Evolutionary conservation across 1,140 invertebrate genomes (phyloP).

Genomic region (Epicauta chinensis): DNA sequence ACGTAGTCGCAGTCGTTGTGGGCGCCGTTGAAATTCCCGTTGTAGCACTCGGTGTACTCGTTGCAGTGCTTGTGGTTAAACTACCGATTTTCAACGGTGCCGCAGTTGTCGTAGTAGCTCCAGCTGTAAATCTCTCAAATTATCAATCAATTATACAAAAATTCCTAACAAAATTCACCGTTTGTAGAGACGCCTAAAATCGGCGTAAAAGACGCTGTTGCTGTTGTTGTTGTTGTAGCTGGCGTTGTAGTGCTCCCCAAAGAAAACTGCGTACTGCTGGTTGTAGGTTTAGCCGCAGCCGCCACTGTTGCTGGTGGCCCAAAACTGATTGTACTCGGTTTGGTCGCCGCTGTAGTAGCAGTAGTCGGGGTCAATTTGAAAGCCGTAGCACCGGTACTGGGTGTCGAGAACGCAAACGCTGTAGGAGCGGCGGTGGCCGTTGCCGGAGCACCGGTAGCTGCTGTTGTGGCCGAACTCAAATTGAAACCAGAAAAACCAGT

Average conservation of each 20-base stretch:
- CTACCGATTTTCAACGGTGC: conserved; percentile 18
- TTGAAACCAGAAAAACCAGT: conserved; percentile 20
- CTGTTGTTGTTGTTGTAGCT: conserved; percentile 27
- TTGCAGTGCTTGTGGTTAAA: conserved; percentile 3
- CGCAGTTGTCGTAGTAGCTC: conserved; percentile 26
- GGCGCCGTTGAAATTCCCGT: conserved; percentile 9
- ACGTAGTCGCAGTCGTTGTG: conserved; percentile 24
- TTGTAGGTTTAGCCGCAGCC: too few relatives aligned
- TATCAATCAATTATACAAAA: conserved; percentile 20
- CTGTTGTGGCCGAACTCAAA: conserved; percentile 36
- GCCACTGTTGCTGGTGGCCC: too few relatives aligned
- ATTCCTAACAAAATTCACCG: conserved; percentile 19
- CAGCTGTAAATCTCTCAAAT: conserved; percentile 10
- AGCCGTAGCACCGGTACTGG: conserved; percentile 8
- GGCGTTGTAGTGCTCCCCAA: conserved; percentile 18
- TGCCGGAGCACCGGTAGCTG: conserved; percentile 20
- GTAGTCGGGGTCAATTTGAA: conserved; percentile 34
- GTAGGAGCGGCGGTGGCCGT: neutral
- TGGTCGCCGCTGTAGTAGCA: conserved; percentile 20
- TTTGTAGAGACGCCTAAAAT: conserved; percentile 29
- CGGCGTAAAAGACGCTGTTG: conserved; percentile 25
- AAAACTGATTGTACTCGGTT: conserved; percentile 11
- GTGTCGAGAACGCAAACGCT: conserved; percentile 4
- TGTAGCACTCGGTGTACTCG: conserved; percentile 23
- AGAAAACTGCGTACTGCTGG: conserved; percentile 1